Conservation (phyloP, 2,797 vertebrate species). For the Darevskia mixta region DNA sequence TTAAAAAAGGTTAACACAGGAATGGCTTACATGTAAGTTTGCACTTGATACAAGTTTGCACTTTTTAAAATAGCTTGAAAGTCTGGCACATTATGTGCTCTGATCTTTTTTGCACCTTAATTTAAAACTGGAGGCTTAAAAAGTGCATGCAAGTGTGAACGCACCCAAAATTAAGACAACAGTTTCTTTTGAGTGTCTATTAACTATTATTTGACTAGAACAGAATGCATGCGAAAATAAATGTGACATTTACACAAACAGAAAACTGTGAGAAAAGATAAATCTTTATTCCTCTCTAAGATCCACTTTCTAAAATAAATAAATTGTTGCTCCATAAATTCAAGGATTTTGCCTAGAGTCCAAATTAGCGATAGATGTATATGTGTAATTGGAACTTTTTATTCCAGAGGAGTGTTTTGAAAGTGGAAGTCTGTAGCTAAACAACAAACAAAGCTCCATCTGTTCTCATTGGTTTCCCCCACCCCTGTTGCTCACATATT, state of each 20-base stretch:
- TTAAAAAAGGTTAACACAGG: no score
- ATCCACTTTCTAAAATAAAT: constrained; percentile 46
- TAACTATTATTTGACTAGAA: constrained; percentile 58
- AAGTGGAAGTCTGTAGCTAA: neutral
- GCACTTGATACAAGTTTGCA: no score
- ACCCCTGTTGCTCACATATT: no score
- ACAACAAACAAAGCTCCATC: neutral
- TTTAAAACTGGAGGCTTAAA: constrained; percentile 29
- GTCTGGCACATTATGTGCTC: neutral
- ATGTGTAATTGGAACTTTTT: neutral
- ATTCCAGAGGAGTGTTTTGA: no score
- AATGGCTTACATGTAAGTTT: no score
- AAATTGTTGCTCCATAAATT: neutral
- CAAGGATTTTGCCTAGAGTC: neutral
- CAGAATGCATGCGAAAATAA: constrained; percentile 53
- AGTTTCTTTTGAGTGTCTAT: constrained; percentile 41
- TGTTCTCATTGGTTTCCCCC: neutral
- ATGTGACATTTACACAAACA: constrained; percentile 56
- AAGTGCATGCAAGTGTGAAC: constrained; percentile 23
- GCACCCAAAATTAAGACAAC: constrained; percentile 32
- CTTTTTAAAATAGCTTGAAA: neutral
- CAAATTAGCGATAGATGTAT: neutral
- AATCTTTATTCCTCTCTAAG: constrained; percentile 54
- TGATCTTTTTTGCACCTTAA: neutral
- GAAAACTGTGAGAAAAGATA: constrained; percentile 50